Conservation (phyloP, 1,140 invertebrate species). For the Cecropterus lyciades region DNA sequence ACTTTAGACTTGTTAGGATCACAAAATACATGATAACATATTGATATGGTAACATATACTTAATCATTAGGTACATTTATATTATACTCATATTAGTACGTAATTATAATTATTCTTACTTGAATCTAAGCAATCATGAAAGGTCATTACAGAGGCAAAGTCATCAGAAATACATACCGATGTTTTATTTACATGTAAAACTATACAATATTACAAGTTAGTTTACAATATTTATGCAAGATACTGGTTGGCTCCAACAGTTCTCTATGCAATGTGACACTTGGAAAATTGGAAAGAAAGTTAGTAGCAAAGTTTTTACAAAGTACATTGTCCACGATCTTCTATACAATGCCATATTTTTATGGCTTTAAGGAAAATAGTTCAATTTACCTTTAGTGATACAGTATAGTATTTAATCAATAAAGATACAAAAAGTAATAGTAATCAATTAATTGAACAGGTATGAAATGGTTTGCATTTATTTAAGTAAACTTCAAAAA, state of each 20-base stretch:
- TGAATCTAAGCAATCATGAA: background rate
- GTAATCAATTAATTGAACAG: too few species aligned
- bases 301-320: too few species aligned
- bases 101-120: background rate
- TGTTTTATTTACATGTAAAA: background rate
- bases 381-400: too few species aligned
- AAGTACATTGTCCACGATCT: too few species aligned
- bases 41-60: too few species aligned
- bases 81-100: background rate
- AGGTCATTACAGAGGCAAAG: background rate
- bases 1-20: constrained; percentile 15
- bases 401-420: too few species aligned
- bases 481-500: too few species aligned
- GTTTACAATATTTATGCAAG: background rate
- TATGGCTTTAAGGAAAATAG: too few species aligned
- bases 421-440: too few species aligned
- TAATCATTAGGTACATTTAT: background rate
- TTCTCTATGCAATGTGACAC: constrained; percentile 1
- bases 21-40: constrained; percentile 5
- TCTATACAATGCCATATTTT: too few species aligned
- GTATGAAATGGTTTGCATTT: too few species aligned
- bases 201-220: background rate
- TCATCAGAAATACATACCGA: background rate
- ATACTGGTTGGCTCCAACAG: constrained; percentile 22
- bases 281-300: constrained; percentile 7